Evolutionary conservation across 2,113 vertebrate species (phyloP), one percentile per base, ranked within the genome.

Genomic region (Apeltes quadracus): DNA sequence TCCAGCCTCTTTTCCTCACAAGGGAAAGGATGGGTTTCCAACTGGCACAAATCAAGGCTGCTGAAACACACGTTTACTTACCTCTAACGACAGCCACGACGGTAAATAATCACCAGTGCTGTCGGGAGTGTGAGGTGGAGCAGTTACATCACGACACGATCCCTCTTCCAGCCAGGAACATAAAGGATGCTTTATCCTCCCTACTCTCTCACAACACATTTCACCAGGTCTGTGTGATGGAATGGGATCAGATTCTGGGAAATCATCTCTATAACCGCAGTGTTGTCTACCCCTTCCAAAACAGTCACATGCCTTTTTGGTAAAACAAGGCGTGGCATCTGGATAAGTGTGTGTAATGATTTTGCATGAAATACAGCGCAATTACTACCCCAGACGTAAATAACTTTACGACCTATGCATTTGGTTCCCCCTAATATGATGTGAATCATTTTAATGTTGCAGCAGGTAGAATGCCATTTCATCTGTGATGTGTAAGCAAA

Each of bases 1-100:
- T 91, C 88, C 86, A 90, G 89, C 84, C 88, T 85, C 88, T 93
- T 92, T 89, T 85, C 79, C 83, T 85, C 84, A 89, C 86, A 87
- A 91, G 92, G 84, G 78, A 92, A 92, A 88, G 87, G 90, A 93
- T 90, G 89, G 85, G 78, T 86, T 90, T 93, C 89, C 83, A 88
- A 81, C 80, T 74, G 84, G 86, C 90, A 93, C 93, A 94, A 94
- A 94, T 94, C 93, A 94, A 76, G 76, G 88, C 82, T 79, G 88
- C 91, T 92, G 92, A 92, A 93, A 94, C 92, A 94, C 70, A 51
- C 86, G 79, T 93, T 93, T 92, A 89, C 87, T 92, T 93, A 87
- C 92, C 86, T 89, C 85, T 84, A 87, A 90, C 61, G 80, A 89
- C 90, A 90, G 87, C 87, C 53, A 43, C 23, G 70, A 72, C 84